Evolutionary conservation across 2,797 vertebrate species (phyloP).

Genomic region (Crenuchus spilurus): DNA sequence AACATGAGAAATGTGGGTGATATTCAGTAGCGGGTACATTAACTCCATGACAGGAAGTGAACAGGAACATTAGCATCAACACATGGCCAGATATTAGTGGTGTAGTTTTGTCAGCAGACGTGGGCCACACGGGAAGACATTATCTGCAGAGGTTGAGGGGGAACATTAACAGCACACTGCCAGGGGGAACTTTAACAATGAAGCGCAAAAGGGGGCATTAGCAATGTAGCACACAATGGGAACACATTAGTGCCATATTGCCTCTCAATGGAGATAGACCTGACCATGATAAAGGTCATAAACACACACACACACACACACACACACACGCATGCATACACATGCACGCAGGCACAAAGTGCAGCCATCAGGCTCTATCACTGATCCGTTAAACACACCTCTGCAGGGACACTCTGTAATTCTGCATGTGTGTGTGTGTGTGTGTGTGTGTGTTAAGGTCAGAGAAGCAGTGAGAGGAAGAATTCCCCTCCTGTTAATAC

Average conservation of each 20-base stretch:
- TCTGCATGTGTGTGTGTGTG: constrained; percentile 52
- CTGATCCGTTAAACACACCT: constrained; percentile 5
- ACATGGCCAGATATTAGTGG: constrained; percentile 18
- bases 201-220: constrained; percentile 3
- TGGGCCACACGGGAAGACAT: constrained; percentile 28
- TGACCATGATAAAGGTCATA: constrained; percentile 7
- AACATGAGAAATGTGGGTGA: neutral
- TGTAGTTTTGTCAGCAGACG: constrained; percentile 25
- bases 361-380: neutral
- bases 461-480: neutral
- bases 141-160: neutral
- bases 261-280: constrained; percentile 3
- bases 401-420: constrained; percentile 13
- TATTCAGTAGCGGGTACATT: neutral
- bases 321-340: neutral
- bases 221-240: neutral
- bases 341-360: neutral
- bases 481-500: neutral
- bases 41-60: constrained; percentile 17
- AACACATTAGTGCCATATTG: constrained; percentile 15
- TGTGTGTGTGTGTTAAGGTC: constrained; percentile 4
- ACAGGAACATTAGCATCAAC: constrained; percentile 37
- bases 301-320: constrained; percentile 11
- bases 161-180: constrained; percentile 3
- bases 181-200: constrained; percentile 30